Percentiles rank a stretch among this genome's conserved stretches.
Evolutionary conservation across 2,797 vertebrate genomes (phyloP).

Genomic region (Sebastes umbrosus): DNA sequence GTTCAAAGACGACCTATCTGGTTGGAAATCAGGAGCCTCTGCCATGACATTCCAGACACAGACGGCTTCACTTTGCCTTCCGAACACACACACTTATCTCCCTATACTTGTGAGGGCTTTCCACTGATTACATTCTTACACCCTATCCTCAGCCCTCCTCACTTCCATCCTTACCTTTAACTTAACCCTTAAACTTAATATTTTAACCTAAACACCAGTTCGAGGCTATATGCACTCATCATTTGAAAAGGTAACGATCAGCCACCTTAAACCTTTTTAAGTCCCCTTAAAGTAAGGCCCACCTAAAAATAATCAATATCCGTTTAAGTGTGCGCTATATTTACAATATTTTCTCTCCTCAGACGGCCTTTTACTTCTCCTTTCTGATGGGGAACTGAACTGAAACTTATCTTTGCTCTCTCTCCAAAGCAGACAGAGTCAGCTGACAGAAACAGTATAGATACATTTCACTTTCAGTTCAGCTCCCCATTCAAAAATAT

Average conservation of each 20-base stretch:
- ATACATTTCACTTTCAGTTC: too few relatives aligned
- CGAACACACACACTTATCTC: conserved; percentile 11
- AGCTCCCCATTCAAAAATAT: too few relatives aligned
- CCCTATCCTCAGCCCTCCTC: neutral
- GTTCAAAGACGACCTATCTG: conserved; percentile 59
- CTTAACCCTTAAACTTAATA: neutral
- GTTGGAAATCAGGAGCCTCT: conserved; percentile 53
- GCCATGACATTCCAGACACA: conserved; percentile 60
- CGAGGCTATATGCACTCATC: neutral
- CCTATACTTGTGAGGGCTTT: conserved; percentile 6
- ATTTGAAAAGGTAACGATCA: neutral
- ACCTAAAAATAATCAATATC: too few relatives aligned
- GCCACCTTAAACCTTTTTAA: neutral
- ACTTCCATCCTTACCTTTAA: conserved; percentile 8
- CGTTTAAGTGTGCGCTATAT: too few relatives aligned
- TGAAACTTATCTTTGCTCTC: neutral
- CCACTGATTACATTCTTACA: conserved; percentile 7
- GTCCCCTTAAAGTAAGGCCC: too few relatives aligned
- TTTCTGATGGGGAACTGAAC: too few relatives aligned
- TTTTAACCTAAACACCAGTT: neutral
- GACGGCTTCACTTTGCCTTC: conserved; percentile 41
- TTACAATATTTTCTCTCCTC: too few relatives aligned
- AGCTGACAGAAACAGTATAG: too few relatives aligned
- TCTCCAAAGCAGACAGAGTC: too few relatives aligned
- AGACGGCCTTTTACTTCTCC: too few relatives aligned